phyloP scores from a whole-genome alignment of 2,113 vertebrate genomes.

The Heterotilapia buettikoferi region DNA sequence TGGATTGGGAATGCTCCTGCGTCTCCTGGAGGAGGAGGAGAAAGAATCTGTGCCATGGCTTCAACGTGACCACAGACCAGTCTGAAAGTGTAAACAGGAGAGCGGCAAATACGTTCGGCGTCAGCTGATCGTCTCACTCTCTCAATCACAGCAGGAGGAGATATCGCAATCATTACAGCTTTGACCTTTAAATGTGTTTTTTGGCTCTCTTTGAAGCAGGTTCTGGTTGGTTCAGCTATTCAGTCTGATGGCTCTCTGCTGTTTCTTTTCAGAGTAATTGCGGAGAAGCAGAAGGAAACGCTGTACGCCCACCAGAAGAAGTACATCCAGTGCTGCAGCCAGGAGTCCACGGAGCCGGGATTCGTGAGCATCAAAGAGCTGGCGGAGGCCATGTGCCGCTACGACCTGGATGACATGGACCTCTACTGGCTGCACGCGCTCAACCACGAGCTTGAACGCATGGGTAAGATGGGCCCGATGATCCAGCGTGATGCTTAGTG shows the following conservation, averaged over 20 bases:
- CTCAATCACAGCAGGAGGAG: background rate
- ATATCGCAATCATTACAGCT: background rate
- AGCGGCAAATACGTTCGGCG: background rate
- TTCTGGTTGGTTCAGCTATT: background rate
- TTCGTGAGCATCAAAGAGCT: constrained; percentile 87
- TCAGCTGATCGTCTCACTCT: background rate
- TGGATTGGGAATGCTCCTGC: background rate
- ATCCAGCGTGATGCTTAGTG: background rate
- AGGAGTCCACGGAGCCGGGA: constrained; percentile 81
- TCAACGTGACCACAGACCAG: background rate
- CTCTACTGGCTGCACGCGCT: constrained; percentile 87
- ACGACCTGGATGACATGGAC: constrained; percentile 94
- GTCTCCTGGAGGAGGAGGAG: background rate
- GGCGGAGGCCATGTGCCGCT: constrained; percentile 90
- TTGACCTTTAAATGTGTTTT: background rate
- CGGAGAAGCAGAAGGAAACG: constrained; percentile 81
- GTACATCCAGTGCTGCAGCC: constrained; percentile 82
- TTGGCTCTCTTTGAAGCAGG: background rate
- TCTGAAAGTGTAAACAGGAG: background rate
- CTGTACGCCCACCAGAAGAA: constrained; percentile 86
- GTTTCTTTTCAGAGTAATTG: constrained; percentile 71
- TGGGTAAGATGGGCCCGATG: constrained; percentile 73
- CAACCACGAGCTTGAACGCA: constrained; percentile 82
- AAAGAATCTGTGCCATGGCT: background rate
- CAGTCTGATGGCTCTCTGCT: background rate